phyloP scores from a whole-genome alignment of 2,113 vertebrate genomes.

The Rattus norvegicus region GRCr8 NC_086031.1:72510501-72511000 shows the following conservation, averaged over 20 bases:
- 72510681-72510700: background rate
- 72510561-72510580: background rate
- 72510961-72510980: background rate
- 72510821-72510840: background rate
- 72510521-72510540: background rate
- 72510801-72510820: background rate
- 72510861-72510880: background rate
- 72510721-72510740: background rate
- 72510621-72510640: background rate
- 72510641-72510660: background rate
- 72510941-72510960: background rate
- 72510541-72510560: background rate
- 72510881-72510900: background rate
- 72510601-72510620: background rate
- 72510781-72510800: background rate
- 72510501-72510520: background rate
- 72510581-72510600: background rate
- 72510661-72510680: background rate
- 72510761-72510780: background rate
- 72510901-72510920: background rate
- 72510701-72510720: background rate
- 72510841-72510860: background rate
- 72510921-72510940: background rate
- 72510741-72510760: background rate
- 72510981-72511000: background rate